These are phyloP conservation scores for Lagria hirta DNA, from an alignment of 2,888 invertebrate genomes.

Conservation along the genomic window DNA sequence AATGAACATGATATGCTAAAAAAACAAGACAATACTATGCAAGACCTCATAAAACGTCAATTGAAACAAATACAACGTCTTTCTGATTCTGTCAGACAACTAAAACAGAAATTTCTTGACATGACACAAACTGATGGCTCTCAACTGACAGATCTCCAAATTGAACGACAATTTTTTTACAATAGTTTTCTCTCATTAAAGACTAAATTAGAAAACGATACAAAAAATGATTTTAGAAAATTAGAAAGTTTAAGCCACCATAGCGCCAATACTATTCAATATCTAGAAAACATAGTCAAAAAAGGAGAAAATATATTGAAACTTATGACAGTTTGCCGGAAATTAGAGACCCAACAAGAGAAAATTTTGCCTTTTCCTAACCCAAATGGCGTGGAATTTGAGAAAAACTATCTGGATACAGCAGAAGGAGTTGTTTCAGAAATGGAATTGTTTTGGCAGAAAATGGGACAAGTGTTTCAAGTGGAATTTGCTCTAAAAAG, in stretches of 20 bases:
- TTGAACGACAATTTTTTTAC: slow-evolving; percentile 50
- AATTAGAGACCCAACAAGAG: slow-evolving; percentile 66
- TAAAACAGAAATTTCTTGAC: slow-evolving; percentile 36
- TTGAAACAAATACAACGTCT: slow-evolving; percentile 36
- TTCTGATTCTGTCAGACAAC: slow-evolving; percentile 36
- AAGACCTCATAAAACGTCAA: slow-evolving; percentile 37
- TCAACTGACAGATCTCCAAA: slow-evolving; percentile 37
- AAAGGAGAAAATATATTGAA: slow-evolving; percentile 65
- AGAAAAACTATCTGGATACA: slow-evolving; percentile 12
- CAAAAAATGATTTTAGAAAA: slow-evolving; percentile 57
- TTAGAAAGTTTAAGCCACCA: slow-evolving; percentile 63
- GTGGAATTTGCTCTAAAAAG: slow-evolving; percentile 44
- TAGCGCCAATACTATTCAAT: slow-evolving; percentile 62
- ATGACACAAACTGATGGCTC: slow-evolving; percentile 27
- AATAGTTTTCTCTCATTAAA: slow-evolving; percentile 53
- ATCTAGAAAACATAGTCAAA: slow-evolving; percentile 57
- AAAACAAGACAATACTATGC: slow-evolving; percentile 41
- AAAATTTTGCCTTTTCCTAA: slow-evolving; percentile 53
- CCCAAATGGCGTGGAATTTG: slow-evolving; percentile 17
- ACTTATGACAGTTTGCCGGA: slow-evolving; percentile 64
- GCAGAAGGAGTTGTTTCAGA: slow-evolving; percentile 18
- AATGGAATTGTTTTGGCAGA: slow-evolving; percentile 47
- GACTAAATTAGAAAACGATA: slow-evolving; percentile 57
- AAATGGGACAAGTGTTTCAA: slow-evolving; percentile 44
- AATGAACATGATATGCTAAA: slow-evolving; percentile 39